These are phyloP conservation scores for Hyposoter didymator DNA, from an alignment of 2,888 invertebrate species.

Conservation along the genomic window DNA sequence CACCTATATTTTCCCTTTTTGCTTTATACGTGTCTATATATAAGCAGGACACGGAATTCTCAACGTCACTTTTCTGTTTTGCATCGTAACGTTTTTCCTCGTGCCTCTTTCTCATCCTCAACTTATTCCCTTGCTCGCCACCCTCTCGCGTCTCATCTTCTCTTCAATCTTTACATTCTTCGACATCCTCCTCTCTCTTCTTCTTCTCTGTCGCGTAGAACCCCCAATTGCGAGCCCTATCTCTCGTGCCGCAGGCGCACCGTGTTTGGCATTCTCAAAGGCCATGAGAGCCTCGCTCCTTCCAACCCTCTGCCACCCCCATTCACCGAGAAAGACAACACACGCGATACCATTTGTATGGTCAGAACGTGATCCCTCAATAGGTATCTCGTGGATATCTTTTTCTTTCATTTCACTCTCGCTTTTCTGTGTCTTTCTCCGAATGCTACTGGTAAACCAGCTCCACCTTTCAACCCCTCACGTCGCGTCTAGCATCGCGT, in stretches of 20 bases:
- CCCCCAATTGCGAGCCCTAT: constrained; percentile 50
- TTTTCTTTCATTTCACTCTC: constrained; percentile 38
- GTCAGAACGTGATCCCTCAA: constrained; percentile 56
- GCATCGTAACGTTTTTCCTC: constrained; percentile 31
- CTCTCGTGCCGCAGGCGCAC: constrained; percentile 55
- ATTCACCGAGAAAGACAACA: constrained; percentile 19
- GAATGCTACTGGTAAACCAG: constrained; percentile 8
- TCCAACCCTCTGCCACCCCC: not conserved
- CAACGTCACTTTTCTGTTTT: constrained; percentile 51
- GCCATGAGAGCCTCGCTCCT: constrained; percentile 41
- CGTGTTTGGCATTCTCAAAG: constrained; percentile 67
- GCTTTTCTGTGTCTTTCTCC: constrained; percentile 23
- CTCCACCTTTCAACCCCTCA: not conserved
- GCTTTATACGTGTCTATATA: not conserved
- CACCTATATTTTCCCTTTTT: constrained; percentile 17
- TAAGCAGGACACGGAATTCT: constrained; percentile 24
- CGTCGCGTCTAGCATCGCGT: not conserved
- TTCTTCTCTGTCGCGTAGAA: constrained; percentile 2
- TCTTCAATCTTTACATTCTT: constrained; percentile 44
- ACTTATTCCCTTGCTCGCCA: constrained; percentile 18
- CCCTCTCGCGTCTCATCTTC: not conserved
- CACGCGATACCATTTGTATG: constrained; percentile 61
- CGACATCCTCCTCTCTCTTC: constrained; percentile 2
- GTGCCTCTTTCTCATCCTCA: constrained; percentile 37
- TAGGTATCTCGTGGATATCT: constrained; percentile 18